Evolutionary conservation across 2,888 invertebrate genomes (phyloP), one percentile per base, ranked within the genome.

Genomic region (Stegana nigrithorax): DNA sequence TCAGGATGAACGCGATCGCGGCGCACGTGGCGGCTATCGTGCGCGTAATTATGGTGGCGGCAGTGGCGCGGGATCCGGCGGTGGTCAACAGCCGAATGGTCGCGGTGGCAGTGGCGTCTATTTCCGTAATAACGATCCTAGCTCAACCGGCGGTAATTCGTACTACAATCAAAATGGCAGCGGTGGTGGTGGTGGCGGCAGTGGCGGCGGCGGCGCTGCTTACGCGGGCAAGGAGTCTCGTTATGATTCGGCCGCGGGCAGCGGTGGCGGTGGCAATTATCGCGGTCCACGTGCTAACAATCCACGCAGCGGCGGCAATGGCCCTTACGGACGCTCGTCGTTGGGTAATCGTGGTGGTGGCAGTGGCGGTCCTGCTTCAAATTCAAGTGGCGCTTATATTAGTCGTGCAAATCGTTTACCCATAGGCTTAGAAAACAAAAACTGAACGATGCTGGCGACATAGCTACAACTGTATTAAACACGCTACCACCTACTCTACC

Each of bases 121-220:
- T 62, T 84, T 83, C 79, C 83, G 83, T 45, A 84, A 84, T 66
- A 84, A 84, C 62, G 84, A 84, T 23, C 78, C 80, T 23, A 59
- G 67, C 27, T 65, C 62, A 5, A 45, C 14, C 27, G 70, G 64
- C 23, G 72, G 71, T 58, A 76, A 69, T 65, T 72, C 64, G 42
- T 78, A 78, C 62, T 70, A 74, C 53, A 55, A 55, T 23, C 75
- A 81, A 51, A 80, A 80, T 59, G 78, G 73, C 12, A 70, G 70
- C 0, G 72, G 70, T 56, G 71, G 75, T 36, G 66, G 67, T n/a
- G 73, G 73, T 7, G 73, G 73, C n/a, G n/a, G n/a, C n/a, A n/a
- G n/a, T n/a, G n/a, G n/a, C n/a, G n/a, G n/a, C n/a, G n/a, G n/a
- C n/a, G 72, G 71, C 0, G 73, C 75, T 3, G 76, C 78, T 39